A percentile compares a stretch with the other conserved stretches of the same genome.
Evolutionary conservation across 2,113 vertebrate species (phyloP).

Genomic region (Andinoacara biseriatus): DNA sequence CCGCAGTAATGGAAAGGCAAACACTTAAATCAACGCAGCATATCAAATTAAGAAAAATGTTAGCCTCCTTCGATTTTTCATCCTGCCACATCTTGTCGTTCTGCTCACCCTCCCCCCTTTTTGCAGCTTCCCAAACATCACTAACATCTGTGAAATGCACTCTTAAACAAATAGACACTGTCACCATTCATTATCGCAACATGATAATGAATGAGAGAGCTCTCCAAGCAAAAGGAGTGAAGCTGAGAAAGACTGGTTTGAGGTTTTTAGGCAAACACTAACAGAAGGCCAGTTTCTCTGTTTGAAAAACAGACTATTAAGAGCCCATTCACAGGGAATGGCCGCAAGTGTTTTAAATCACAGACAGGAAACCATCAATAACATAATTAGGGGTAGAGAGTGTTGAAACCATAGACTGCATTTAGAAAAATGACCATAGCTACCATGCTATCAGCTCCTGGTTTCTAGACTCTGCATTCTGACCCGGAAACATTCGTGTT

Average conservation of each 20-base stretch:
- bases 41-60: constrained; percentile 6
- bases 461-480: not conserved
- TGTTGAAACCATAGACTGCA: not conserved
- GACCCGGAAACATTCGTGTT: not conserved
- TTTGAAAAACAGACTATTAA: not conserved
- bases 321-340: not conserved
- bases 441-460: not conserved
- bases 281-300: not conserved
- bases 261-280: not conserved
- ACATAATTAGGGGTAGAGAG: not conserved
- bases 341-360: not conserved
- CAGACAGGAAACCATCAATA: not conserved
- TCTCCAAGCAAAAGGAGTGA: not conserved
- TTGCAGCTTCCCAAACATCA: not conserved
- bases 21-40: constrained; percentile 3
- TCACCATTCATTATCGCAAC: not conserved
- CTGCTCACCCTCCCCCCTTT: not conserved
- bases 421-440: not conserved
- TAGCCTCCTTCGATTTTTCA: not conserved
- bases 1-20: not conserved
- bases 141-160: not conserved
- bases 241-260: not conserved
- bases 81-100: constrained; percentile 1
- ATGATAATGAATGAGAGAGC: not conserved
- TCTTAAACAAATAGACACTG: not conserved